These are phyloP conservation scores for Sphecodes monilicornis DNA, from an alignment of 2,888 invertebrate species.

Conservation along the genomic window DNA sequence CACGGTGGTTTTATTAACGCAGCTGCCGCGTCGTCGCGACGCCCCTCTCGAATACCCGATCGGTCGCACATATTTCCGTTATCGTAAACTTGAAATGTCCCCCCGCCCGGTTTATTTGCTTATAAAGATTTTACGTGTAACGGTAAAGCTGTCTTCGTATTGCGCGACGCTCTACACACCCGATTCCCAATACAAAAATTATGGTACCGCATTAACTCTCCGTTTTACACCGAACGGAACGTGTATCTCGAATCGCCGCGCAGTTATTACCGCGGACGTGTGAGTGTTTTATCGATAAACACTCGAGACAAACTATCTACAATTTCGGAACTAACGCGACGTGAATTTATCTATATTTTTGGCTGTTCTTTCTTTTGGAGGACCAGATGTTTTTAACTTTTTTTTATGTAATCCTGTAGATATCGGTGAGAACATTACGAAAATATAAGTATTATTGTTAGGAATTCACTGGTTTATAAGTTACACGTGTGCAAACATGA, in stretches of 20 bases:
- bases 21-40: neutral
- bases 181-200: neutral
- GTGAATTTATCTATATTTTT: too few relatives aligned
- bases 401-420: too few relatives aligned
- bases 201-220: neutral
- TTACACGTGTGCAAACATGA: too few relatives aligned
- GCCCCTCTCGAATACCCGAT: slow-evolving; percentile 1
- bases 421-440: too few relatives aligned
- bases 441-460: too few relatives aligned
- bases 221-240: neutral
- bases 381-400: too few relatives aligned
- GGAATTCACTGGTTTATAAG: too few relatives aligned
- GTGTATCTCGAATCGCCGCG: neutral
- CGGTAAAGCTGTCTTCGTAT: neutral
- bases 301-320: neutral
- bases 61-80: neutral
- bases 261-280: neutral
- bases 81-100: slow-evolving; percentile 26
- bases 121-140: slow-evolving; percentile 14
- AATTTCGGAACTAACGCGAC: too few relatives aligned
- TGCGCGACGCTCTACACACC: neutral
- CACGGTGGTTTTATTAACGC: slow-evolving; percentile 13
- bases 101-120: slow-evolving; percentile 8
- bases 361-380: too few relatives aligned
- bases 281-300: neutral